Conservation (phyloP, 1,140 invertebrate genomes). For the Bombus breviceps region DNA sequence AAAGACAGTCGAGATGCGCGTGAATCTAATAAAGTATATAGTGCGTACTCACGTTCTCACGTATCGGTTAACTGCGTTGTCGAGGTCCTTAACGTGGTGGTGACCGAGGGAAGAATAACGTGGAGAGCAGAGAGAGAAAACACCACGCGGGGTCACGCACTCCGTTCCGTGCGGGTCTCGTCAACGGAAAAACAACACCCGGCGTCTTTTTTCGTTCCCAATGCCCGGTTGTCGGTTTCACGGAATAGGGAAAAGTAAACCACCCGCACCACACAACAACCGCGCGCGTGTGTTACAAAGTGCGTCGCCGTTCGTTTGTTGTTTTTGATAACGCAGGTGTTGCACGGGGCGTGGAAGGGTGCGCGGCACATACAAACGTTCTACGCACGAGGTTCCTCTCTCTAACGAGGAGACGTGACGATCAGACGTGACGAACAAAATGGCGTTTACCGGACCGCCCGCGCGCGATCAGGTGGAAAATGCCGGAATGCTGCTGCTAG, state of each 20-base stretch:
- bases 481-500: conserved; percentile 73
- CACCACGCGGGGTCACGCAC: conserved; percentile 66
- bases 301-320: conserved; percentile 44
- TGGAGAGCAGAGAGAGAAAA: conserved; percentile 23
- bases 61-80: conserved; percentile 29
- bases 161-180: conserved; percentile 54
- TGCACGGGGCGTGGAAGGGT: conserved; percentile 55
- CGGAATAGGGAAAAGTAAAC: conserved; percentile 18
- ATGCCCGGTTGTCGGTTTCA: conserved; percentile 22
- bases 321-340: conserved; percentile 56
- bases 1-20: conserved; percentile 19
- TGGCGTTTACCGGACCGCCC: conserved; percentile 72
- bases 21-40: conserved; percentile 21
- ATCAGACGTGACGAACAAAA: conserved; percentile 68
- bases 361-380: conserved; percentile 64
- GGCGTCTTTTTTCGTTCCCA: conserved; percentile 45
- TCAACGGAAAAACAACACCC: conserved; percentile 65
- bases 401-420: conserved; percentile 58
- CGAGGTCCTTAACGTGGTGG: conserved; percentile 12
- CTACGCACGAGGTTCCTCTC: conserved; percentile 60
- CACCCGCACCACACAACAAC: conserved; percentile 60
- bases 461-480: conserved; percentile 77
- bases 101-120: conserved; percentile 4
- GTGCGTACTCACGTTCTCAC: conserved; percentile 57
- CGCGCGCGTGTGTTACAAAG: conserved; percentile 56